Base-by-base conservation (phyloP, 1,140 invertebrate genomes). In the Musca vetustissima region DNA sequence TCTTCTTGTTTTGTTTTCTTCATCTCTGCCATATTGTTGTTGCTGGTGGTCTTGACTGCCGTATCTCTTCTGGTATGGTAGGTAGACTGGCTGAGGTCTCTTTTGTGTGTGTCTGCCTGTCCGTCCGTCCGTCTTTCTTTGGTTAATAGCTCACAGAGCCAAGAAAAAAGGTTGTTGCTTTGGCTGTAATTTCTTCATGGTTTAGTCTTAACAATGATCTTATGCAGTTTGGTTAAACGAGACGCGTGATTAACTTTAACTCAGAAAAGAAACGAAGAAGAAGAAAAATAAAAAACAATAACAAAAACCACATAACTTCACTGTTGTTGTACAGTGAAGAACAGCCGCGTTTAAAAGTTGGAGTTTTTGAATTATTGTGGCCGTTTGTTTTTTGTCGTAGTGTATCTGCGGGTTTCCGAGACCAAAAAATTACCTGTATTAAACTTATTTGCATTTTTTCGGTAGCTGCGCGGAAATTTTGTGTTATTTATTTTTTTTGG, bases 171-270 rank as follows among this genome's bases (percentile, higher is more conserved):
- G 57, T 61, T 61, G 32, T 59, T 61, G 32, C 28, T 17, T 36
- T 36, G 11, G 17, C 28, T 36, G 57, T 36, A 36, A 61, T 36
- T 43, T 61, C 15, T 61, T 24, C 57, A 28, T 43, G 36, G 36
- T 36, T 61, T 61, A 61, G 57, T 61, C 57, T 61, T 61, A 32
- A 61, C 36, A 61, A 61, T 61, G 57, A 61, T 61, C 57, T 61
- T 61, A 61, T 61, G 57, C 57, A 61, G 57, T 61, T 61, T 17
- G 57, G 57, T 61, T 57, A 57, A 57, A 24, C 24, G 22, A 57
- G n/a, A n/a, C 53, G 53, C 53, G 57, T 61, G 32, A 19, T 61
- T 36, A 43, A 61, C 15, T 14, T 15, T 32, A 8, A n/a, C n/a
- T n/a, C n/a, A n/a, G n/a, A n/a, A n/a, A 43, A 61, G 25, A 3